A percentile compares a stretch with the other conserved stretches of the same genome.
Conservation (phyloP, 1,140 invertebrate species). For the Dicyema japonicum region DNA sequence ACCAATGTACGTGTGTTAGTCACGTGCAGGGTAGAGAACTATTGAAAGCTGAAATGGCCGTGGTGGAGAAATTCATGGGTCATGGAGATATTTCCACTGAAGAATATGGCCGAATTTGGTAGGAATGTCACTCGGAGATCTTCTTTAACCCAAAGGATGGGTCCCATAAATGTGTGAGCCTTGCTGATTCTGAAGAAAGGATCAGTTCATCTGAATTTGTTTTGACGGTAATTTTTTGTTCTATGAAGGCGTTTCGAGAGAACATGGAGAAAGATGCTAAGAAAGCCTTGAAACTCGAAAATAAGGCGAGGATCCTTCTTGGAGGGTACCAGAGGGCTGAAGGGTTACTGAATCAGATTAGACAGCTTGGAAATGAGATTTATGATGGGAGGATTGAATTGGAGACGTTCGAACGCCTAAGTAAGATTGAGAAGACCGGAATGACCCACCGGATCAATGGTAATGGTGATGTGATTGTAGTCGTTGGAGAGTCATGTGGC, state of each 20-base stretch:
- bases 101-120: conserved; percentile 42
- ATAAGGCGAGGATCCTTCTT: conserved; percentile 66
- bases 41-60: conserved; percentile 44
- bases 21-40: conserved; percentile 26
- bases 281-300: conserved; percentile 74
- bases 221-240: conserved; percentile 28
- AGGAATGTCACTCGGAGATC: conserved; percentile 56
- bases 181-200: conserved; percentile 69
- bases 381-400: conserved; percentile 54
- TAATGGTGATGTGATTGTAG: conserved; percentile 22
- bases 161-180: conserved; percentile 56
- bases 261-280: conserved; percentile 83
- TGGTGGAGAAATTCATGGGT: conserved; percentile 60
- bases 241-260: background rate
- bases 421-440: conserved; percentile 53
- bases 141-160: conserved; percentile 53
- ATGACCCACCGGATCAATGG: conserved; percentile 53
- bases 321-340: conserved; percentile 57
- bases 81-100: conserved; percentile 70
- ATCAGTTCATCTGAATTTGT: conserved; percentile 62
- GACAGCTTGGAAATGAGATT: conserved; percentile 50
- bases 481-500: conserved; percentile 59
- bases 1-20: background rate
- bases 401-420: conserved; percentile 58
- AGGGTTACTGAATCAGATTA: conserved; percentile 51